Conservation (phyloP, 1,140 invertebrate genomes). For the Apocrypta bakeri region DNA sequence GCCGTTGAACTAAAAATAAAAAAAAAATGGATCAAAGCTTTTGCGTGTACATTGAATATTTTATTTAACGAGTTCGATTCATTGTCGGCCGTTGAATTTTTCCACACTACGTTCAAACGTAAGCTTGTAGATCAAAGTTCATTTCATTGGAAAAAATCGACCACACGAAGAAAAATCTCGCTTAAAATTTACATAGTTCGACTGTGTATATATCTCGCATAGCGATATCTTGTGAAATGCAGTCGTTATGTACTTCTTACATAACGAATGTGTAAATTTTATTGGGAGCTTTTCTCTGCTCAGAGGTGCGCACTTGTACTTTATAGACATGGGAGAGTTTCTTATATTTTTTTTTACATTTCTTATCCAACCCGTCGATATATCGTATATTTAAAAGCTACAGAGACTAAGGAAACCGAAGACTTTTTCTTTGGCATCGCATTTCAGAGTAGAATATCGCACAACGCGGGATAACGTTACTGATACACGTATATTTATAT, state of each 20-base stretch:
- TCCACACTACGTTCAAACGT: constrained; percentile 9
- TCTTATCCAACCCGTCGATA: neutral
- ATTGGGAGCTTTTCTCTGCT: too few relatives aligned
- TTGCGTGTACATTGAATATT: neutral
- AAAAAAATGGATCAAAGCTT: neutral
- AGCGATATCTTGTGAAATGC: too few relatives aligned
- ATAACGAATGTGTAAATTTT: too few relatives aligned
- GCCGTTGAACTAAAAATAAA: too few relatives aligned
- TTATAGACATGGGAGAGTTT: neutral
- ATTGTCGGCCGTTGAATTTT: neutral
- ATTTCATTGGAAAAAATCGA: too few relatives aligned
- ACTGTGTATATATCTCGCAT: too few relatives aligned
- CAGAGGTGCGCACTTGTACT: neutral
- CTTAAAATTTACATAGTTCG: too few relatives aligned
- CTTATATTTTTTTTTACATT: neutral
- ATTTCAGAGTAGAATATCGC: neutral
- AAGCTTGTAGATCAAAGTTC: neutral
- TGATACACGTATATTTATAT: neutral
- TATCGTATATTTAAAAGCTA: neutral
- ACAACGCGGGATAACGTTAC: neutral
- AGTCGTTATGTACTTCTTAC: too few relatives aligned
- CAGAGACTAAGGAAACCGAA: neutral
- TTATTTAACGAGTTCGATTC: neutral
- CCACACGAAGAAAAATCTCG: too few relatives aligned
- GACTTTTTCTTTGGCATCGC: neutral